Conservation (phyloP, 2,888 invertebrate species). For the Scaeva pyrastri region DNA sequence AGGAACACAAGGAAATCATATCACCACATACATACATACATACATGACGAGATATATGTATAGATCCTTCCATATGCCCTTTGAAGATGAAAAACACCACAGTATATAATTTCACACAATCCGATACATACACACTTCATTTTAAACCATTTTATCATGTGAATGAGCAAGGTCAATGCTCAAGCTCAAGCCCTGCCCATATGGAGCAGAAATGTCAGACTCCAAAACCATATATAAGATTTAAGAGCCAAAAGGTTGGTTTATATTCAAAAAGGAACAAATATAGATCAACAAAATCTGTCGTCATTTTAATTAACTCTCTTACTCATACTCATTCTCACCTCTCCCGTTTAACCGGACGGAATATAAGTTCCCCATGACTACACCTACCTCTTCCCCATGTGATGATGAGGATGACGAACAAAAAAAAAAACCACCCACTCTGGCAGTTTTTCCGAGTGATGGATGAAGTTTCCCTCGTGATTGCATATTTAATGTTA, state of each 20-base stretch:
- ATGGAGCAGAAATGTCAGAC: not conserved
- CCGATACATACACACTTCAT: not conserved
- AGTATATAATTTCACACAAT: not conserved
- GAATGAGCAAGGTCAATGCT: slow-evolving; percentile 53
- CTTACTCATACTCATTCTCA: not conserved
- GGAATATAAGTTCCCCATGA: slow-evolving; percentile 26
- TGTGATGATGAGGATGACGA: not conserved
- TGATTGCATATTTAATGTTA: slow-evolving; percentile 68
- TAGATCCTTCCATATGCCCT: slow-evolving; percentile 3
- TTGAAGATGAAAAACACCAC: slow-evolving; percentile 8
- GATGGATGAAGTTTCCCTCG: slow-evolving; percentile 42
- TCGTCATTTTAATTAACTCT: slow-evolving; percentile 70
- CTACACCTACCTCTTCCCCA: not conserved
- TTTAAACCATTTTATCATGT: slow-evolving; percentile 16
- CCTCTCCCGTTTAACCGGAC: slow-evolving; percentile 6
- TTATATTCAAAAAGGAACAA: slow-evolving; percentile 28
- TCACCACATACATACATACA: too few relatives aligned
- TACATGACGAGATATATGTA: not conserved
- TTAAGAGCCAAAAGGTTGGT: slow-evolving; percentile 17
- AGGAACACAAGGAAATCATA: not conserved
- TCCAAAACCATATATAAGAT: too few relatives aligned
- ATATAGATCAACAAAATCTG: slow-evolving; percentile 50
- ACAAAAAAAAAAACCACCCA: slow-evolving; percentile 4
- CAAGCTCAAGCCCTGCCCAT: not conserved
- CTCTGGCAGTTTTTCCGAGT: slow-evolving; percentile 5